Base-by-base conservation (phyloP, 1,140 invertebrate species). In the Leptinotarsa defecta region DNA sequence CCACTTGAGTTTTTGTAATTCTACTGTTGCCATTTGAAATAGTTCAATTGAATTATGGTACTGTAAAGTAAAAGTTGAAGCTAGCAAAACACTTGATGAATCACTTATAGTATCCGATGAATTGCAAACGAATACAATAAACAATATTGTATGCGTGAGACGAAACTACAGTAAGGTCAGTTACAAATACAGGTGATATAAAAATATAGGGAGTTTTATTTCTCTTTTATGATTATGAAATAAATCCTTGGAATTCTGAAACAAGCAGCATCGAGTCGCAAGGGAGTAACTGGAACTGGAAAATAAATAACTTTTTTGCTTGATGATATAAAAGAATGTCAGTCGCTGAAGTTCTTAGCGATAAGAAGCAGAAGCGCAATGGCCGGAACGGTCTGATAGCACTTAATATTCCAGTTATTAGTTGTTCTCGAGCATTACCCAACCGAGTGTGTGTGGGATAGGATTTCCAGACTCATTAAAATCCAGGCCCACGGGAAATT, bases 381-480 rank as follows among this genome's bases (percentile, higher is more conserved):
- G 64, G 22, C 64, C 64, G 64, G 64, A 65, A 65, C 20, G 3
- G 27, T 34, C 64, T 65, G 64, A 65, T 65, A 65, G 64, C 64
- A 65, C 64, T 65, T 8, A 34, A 65, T 65, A 65, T 65, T 65
- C 64, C 27, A 34, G 64, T 65, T 65, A 65, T 65, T 65, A 65
- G 64, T 65, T 65, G 22, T 65, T 65, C 64, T 22, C 20, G 64
- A 65, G 64, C 20, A 65, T 65, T 65, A 65, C 64, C 64, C 64
- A 65, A 65, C 64, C 64, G 64, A 65, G 64, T 65, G 64, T 65
- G 27, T 65, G 27, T 65, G 13, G 64, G 64, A 22, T 65, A 65
- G 64, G 64, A 20, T 57, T 57, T 15, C 52, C 52, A 57, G 52
- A 57, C n/a, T 57, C 52, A 57, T 57, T 57, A 57, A 57, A 15